Evolutionary conservation across 2,797 vertebrate species (phyloP).

Genomic region (Diplodus sargus): DNA sequence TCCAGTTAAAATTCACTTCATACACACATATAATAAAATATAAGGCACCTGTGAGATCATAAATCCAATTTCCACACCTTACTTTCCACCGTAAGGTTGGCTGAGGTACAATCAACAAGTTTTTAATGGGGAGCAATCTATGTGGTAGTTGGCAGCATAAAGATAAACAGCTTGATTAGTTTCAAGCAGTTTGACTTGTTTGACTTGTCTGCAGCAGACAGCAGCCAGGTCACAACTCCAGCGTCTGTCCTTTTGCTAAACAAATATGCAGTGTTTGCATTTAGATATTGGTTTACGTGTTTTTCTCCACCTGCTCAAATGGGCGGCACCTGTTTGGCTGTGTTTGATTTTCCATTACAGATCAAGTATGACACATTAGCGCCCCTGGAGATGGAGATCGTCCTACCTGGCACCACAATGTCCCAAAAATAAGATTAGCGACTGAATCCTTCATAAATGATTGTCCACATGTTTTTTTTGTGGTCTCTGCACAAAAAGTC

Average conservation of each 20-base stretch:
- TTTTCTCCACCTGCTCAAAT: slow-evolving; percentile 50
- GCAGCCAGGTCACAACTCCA: neutral
- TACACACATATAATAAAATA: neutral
- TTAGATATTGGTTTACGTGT: slow-evolving; percentile 40
- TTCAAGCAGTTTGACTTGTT: neutral
- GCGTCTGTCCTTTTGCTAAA: slow-evolving; percentile 56
- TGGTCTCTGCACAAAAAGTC: slow-evolving; percentile 28
- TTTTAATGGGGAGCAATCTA: slow-evolving; percentile 1
- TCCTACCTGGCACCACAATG: neutral
- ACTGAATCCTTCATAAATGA: slow-evolving; percentile 6
- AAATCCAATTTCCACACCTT: neutral
- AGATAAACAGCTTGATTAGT: neutral
- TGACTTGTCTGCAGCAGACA: neutral
- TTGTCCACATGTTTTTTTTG: neutral
- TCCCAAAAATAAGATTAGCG: neutral
- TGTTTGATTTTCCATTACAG: slow-evolving; percentile 58
- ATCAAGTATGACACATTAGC: neutral
- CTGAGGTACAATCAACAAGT: neutral
- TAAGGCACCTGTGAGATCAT: neutral
- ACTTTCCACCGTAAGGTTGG: neutral
- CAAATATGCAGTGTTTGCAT: slow-evolving; percentile 72
- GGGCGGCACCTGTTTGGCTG: slow-evolving; percentile 20
- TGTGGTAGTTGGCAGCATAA: neutral
- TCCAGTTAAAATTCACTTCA: neutral
- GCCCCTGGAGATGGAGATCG: neutral